Evolutionary conservation across 1,140 invertebrate species (phyloP).

Genomic region (Steinernema feltiae): DNA sequence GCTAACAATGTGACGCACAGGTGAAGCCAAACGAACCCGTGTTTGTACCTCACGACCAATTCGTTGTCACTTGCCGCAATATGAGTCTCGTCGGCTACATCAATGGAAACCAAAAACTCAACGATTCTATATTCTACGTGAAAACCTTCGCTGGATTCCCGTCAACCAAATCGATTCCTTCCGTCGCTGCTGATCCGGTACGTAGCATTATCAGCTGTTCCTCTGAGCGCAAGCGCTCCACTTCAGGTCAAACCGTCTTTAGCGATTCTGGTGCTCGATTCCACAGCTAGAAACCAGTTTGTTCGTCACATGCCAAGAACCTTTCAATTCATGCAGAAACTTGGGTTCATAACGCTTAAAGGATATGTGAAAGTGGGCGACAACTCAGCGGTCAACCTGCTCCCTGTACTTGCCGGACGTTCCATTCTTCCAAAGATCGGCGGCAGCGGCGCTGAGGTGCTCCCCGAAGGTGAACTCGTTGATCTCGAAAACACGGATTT

Average conservation of each 20-base stretch:
- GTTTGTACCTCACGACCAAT: not conserved
- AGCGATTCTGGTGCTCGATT: constrained; percentile 29
- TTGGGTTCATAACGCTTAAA: constrained; percentile 41
- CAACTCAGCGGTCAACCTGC: constrained; percentile 49
- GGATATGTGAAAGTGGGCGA: constrained; percentile 53
- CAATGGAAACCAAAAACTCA: not conserved
- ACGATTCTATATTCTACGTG: not conserved
- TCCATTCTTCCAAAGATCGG: not conserved
- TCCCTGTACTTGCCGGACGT: constrained; percentile 40
- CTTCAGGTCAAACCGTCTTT: not conserved
- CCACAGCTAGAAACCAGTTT: constrained; percentile 44
- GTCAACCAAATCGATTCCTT: not conserved
- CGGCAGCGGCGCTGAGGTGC: not conserved
- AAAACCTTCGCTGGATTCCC: not conserved
- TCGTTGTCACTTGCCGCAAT: not conserved
- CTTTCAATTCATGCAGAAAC: constrained; percentile 43
- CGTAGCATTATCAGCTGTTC: not conserved
- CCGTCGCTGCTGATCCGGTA: not conserved
- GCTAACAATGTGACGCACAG: not conserved
- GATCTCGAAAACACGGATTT: not conserved
- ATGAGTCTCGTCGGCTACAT: not conserved
- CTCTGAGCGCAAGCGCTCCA: not conserved
- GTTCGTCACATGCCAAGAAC: constrained; percentile 50
- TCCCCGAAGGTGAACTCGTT: not conserved
- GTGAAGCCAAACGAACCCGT: not conserved